phyloP scores from a whole-genome alignment of 2,888 invertebrate genomes.

The Dilophus febrilis region DNA sequence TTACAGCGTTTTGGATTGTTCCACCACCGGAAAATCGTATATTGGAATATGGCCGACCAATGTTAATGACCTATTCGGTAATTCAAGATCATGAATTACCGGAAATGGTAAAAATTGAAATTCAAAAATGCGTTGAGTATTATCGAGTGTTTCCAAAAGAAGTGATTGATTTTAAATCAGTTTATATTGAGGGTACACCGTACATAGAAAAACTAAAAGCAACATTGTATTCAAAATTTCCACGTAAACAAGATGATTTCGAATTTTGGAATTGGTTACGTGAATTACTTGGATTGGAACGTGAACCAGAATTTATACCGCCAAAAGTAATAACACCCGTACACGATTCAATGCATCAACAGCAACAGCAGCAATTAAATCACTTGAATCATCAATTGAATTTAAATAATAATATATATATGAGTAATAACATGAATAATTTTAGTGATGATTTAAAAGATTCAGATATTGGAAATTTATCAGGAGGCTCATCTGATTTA shows the following conservation, averaged over 20 bases:
- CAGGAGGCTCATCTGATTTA: no score
- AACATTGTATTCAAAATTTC: constrained; percentile 64
- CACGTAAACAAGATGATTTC: constrained; percentile 59
- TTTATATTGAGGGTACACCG: constrained; percentile 38
- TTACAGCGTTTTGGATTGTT: constrained; percentile 84
- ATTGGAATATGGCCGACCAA: constrained; percentile 81
- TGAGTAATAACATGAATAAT: not conserved
- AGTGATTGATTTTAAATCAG: constrained; percentile 41
- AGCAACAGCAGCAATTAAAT: no score
- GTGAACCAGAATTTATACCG: constrained; percentile 49
- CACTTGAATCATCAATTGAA: no score
- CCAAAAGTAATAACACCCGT: constrained; percentile 18
- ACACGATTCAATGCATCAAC: no score
- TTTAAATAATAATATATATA: no score
- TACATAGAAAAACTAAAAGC: constrained; percentile 75
- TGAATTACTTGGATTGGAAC: constrained; percentile 54
- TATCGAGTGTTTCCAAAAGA: constrained; percentile 51
- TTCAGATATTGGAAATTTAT: not conserved
- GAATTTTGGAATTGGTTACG: constrained; percentile 64
- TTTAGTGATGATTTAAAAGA: not conserved
- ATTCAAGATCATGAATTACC: constrained; percentile 71
- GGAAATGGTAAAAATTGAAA: constrained; percentile 67
- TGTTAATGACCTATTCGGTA: constrained; percentile 74
- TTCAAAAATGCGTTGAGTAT: constrained; percentile 71
- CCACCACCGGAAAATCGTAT: constrained; percentile 89